These are phyloP conservation scores for Scleropages formosus DNA, from an alignment of 2,797 vertebrate species.

Conservation along the genomic window DNA sequence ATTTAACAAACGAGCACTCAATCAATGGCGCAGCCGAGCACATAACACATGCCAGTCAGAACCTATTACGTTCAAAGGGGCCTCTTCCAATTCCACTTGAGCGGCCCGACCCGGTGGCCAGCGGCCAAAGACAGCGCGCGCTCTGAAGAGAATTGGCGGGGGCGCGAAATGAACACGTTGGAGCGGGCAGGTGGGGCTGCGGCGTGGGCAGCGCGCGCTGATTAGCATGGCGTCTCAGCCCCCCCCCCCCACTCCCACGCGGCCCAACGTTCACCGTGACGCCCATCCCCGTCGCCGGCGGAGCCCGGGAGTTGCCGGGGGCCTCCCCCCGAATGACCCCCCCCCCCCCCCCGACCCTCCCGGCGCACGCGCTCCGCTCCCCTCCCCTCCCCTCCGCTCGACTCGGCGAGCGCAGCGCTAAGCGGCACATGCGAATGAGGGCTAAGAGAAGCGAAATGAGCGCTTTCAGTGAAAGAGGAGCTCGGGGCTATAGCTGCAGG, in stretches of 20 bases:
- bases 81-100: conserved; percentile 83
- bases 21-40: conserved; percentile 88
- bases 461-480: conserved; percentile 91
- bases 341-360: not conserved
- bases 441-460: conserved; percentile 85
- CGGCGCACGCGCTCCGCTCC: conserved; percentile 60
- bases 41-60: conserved; percentile 91
- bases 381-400: conserved; percentile 71
- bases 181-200: not conserved
- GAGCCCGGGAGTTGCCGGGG: conserved; percentile 30
- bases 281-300: not conserved
- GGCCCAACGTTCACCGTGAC: conserved; percentile 38
- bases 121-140: conserved; percentile 70
- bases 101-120: conserved; percentile 76
- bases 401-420: conserved; percentile 73
- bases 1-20: conserved; percentile 92
- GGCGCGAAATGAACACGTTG: conserved; percentile 31
- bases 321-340: conserved; percentile 34
- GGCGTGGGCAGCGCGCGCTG: not conserved
- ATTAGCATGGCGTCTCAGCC: not conserved
- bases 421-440: conserved; percentile 86
- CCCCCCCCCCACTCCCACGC: conserved; percentile 39
- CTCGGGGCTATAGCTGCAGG: conserved; percentile 91
- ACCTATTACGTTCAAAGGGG: conserved; percentile 87
- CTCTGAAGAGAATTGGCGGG: conserved; percentile 65